Conservation (phyloP, 1,140 invertebrate species). For the Orussus abietinus region DNA sequence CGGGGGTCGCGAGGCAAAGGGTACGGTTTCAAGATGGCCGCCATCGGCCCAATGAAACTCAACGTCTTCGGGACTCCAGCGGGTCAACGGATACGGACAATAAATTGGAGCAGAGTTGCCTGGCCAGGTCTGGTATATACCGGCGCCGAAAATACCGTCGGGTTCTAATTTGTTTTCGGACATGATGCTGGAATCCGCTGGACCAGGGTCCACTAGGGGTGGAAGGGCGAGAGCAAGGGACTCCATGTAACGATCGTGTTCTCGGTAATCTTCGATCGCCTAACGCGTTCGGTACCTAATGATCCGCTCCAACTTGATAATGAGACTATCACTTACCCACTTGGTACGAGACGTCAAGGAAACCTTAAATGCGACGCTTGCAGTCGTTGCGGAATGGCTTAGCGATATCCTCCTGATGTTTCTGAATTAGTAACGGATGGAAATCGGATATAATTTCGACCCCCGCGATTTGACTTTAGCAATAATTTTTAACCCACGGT, state of each 20-base stretch:
- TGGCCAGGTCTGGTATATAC: not conserved
- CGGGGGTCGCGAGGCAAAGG: constrained; percentile 4
- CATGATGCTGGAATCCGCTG: constrained; percentile 15
- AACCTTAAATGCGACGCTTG: no score
- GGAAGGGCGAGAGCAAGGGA: constrained; percentile 9
- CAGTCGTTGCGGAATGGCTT: no score
- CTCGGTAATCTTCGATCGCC: constrained; percentile 23
- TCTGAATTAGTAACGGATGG: no score
- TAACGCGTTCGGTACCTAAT: constrained; percentile 15
- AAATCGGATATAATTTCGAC: no score
- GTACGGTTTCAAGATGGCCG: constrained; percentile 21
- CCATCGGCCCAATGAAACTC: constrained; percentile 34
- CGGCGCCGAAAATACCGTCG: constrained; percentile 8
- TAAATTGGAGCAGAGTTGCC: constrained; percentile 21
- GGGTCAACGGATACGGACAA: constrained; percentile 35
- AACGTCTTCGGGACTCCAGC: constrained; percentile 33
- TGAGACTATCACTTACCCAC: constrained; percentile 22
- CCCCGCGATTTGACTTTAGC: no score
- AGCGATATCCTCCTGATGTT: no score
- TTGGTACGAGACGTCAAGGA: no score
- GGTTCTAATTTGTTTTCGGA: constrained; percentile 22
- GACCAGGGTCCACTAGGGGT: no score
- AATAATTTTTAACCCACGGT: no score
- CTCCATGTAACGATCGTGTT: constrained; percentile 23
- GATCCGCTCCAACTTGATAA: no score